Base-by-base conservation (phyloP, 2,888 invertebrate genomes). In the Coronaproctus castanopsis region DNA sequence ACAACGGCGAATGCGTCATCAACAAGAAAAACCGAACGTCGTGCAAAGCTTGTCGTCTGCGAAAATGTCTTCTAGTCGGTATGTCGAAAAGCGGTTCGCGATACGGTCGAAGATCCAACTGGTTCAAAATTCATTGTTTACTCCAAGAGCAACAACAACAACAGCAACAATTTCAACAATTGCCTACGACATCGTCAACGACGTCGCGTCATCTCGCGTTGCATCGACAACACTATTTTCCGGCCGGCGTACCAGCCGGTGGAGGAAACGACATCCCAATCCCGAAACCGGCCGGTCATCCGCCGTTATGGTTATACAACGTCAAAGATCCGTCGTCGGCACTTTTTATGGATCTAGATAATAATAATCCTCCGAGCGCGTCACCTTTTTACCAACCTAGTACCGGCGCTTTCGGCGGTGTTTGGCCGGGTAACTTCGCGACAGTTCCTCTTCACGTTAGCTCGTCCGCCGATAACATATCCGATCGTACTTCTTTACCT, bases 21-120 rank as follows among this genome's bases (percentile, higher is more conserved):
- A 89, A 89, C 74, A 89, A 90, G 75, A 89, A 90, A 74, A 91
- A 89, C 73, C 80, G 91, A 60, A 91, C 90, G 2, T 87, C 89
- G 1, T 91, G 91, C 75, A 91, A 91, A 71, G 87, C 89, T 1
- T 91, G 91, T 70, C 78, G 91, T 3, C 76, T 90, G 66, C 77
- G 87, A 65, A 90, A 90, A 72, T 91, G 91, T 67, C 77, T 90
- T 14, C 72, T 84, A 64, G 90, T 90, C 52, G 90, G 90, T 58
- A 91, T 91, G 90, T 88, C 88, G 21, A 90, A 91, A 72, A 87
- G 87, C 59, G 89, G 90, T 14, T 91, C 90, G 1, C 78, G 90
- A 57, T 91, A 90, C 70, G 91, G 91, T 0, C 77, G 90, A 23
- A 77, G 90, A 57, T 89, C 89, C 56, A 91, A 91, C 73, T 91